phyloP scores from a whole-genome alignment of 2,797 vertebrate genomes.

The Lacerta bilineata region DNA sequence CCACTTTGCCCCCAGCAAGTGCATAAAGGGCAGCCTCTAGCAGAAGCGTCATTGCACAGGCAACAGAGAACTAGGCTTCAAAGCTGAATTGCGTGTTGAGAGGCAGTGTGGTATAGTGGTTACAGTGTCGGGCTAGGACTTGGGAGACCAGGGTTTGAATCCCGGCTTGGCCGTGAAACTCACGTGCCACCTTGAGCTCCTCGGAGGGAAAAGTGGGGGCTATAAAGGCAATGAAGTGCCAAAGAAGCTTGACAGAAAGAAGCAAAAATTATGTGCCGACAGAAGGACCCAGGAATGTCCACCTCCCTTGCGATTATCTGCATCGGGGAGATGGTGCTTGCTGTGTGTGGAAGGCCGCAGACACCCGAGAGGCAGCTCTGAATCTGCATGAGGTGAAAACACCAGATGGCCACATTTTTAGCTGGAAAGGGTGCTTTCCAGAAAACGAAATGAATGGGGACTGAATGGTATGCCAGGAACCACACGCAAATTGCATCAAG shows the following conservation, averaged over 20 bases:
- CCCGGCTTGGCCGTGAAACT: too few species aligned
- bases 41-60: neutral
- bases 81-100: too few species aligned
- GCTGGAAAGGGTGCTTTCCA: neutral
- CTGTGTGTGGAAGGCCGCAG: neutral
- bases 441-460: neutral
- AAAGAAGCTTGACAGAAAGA: neutral
- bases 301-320: neutral
- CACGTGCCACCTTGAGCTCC: too few species aligned
- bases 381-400: neutral
- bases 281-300: neutral
- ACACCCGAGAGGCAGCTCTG: neutral
- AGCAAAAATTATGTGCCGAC: neutral
- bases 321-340: too few species aligned
- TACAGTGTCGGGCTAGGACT: too few species aligned
- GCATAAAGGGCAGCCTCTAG: neutral
- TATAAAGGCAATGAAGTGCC: too few species aligned
- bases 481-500: neutral
- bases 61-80: neutral
- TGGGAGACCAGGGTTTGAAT: too few species aligned
- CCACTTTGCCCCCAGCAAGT: neutral
- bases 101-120: too few species aligned
- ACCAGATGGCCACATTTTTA: conserved; percentile 13
- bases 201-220: too few species aligned
- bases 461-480: too few species aligned